These are phyloP conservation scores for Pterois miles DNA, from an alignment of 2,797 vertebrate genomes.

Conservation along the genomic window DNA sequence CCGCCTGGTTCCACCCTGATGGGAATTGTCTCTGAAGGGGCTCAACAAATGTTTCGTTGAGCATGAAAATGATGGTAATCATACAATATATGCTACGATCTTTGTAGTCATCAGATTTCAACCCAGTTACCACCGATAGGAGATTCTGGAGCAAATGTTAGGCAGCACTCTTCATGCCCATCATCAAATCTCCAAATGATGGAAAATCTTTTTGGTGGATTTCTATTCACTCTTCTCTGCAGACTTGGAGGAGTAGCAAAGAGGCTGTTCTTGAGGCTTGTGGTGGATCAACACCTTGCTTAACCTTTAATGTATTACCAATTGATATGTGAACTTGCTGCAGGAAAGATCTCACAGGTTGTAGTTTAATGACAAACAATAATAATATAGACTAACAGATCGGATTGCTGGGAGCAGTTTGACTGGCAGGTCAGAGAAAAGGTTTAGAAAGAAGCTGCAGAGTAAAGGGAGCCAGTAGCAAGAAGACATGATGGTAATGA, in stretches of 20 bases:
- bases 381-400: background rate
- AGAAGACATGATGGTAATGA: background rate
- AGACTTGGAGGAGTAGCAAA: background rate
- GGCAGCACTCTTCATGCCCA: background rate
- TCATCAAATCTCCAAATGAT: background rate
- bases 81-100: background rate
- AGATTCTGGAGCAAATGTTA: background rate
- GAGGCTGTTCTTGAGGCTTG: background rate
- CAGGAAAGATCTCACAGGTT: background rate
- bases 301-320: background rate
- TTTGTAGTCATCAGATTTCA: fast-evolving
- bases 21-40: too few relatives aligned
- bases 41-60: too few relatives aligned
- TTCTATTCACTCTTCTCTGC: too few relatives aligned
- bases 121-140: background rate
- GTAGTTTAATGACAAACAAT: background rate
- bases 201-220: background rate
- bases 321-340: background rate
- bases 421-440: background rate
- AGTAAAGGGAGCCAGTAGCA: background rate
- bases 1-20: too few relatives aligned
- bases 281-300: background rate
- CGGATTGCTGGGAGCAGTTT: background rate
- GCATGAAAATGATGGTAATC: background rate
- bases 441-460: background rate